Percentiles rank a stretch among this genome's conserved stretches.
phyloP scores from a whole-genome alignment of 1,140 invertebrate species.

The Cyclargus thomasi region DNA sequence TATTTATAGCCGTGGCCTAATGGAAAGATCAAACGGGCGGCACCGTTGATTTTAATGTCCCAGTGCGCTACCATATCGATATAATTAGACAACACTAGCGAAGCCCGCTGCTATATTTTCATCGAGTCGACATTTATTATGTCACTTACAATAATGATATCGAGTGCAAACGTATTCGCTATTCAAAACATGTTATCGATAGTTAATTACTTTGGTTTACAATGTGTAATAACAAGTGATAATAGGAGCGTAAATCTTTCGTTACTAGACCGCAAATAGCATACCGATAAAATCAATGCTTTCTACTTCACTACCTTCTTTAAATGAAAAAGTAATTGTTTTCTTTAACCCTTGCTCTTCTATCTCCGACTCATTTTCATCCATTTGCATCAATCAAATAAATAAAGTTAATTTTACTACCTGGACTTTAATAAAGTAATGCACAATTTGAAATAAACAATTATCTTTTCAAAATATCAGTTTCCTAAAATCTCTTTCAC shows the following conservation, averaged over 20 bases:
- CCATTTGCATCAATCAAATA: too few species aligned
- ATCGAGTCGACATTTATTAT: conserved; percentile 63
- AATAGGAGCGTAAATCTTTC: not conserved
- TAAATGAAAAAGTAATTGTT: too few species aligned
- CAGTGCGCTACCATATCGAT: conserved; percentile 56
- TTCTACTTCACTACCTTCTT: not conserved
- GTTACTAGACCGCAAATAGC: not conserved
- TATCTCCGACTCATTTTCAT: too few species aligned
- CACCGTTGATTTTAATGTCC: conserved; percentile 73
- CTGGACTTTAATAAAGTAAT: too few species aligned
- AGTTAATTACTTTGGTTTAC: not conserved
- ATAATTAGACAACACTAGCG: conserved; percentile 65
- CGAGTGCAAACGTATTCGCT: not conserved
- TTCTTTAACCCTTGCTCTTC: too few species aligned
- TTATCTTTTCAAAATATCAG: too few species aligned
- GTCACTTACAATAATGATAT: conserved; percentile 36
- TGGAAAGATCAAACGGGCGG: conserved; percentile 70
- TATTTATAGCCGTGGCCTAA: conserved; percentile 68
- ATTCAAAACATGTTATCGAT: not conserved
- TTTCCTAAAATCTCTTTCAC: too few species aligned
- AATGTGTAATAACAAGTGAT: not conserved
- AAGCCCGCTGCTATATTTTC: conserved; percentile 47
- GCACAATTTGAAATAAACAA: too few species aligned
- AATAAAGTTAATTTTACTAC: too few species aligned
- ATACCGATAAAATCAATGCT: not conserved